Conservation (phyloP, 2,113 vertebrate genomes). For the Hoplias malabaricus region DNA sequence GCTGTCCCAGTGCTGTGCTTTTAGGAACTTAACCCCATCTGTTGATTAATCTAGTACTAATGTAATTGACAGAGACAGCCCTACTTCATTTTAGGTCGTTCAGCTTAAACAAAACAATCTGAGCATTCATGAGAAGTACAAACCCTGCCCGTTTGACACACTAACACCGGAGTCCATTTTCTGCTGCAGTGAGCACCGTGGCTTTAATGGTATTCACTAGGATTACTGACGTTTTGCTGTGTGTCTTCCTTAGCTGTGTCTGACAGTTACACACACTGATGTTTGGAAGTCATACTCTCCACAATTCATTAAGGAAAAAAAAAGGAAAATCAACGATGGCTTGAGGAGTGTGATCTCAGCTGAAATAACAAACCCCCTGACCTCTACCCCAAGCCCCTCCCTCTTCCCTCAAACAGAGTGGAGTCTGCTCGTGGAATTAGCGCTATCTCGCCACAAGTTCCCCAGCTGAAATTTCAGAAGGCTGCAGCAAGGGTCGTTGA, state of each 20-base stretch:
- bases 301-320: slow-evolving; percentile 19
- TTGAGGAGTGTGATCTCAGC: not conserved
- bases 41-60: too few relatives aligned
- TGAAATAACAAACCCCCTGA: slow-evolving; percentile 25
- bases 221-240: not conserved
- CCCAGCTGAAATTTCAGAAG: slow-evolving; percentile 23
- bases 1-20: too few relatives aligned
- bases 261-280: not conserved
- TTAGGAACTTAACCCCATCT: too few relatives aligned
- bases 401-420: not conserved
- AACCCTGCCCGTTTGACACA: too few relatives aligned
- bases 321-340: slow-evolving; percentile 2
- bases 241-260: not conserved
- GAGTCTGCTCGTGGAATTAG: not conserved
- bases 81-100: too few relatives aligned
- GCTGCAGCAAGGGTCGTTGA: not conserved
- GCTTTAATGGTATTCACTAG: not conserved
- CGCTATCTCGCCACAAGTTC: not conserved
- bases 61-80: too few relatives aligned
- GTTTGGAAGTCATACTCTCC: not conserved
- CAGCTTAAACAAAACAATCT: too few relatives aligned
- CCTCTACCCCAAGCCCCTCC: slow-evolving; percentile 5
- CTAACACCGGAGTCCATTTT: too few relatives aligned
- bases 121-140: too few relatives aligned
- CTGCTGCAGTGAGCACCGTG: not conserved